Conservation (phyloP, 2,797 vertebrate genomes). For the Phoebastria nigripes region DNA sequence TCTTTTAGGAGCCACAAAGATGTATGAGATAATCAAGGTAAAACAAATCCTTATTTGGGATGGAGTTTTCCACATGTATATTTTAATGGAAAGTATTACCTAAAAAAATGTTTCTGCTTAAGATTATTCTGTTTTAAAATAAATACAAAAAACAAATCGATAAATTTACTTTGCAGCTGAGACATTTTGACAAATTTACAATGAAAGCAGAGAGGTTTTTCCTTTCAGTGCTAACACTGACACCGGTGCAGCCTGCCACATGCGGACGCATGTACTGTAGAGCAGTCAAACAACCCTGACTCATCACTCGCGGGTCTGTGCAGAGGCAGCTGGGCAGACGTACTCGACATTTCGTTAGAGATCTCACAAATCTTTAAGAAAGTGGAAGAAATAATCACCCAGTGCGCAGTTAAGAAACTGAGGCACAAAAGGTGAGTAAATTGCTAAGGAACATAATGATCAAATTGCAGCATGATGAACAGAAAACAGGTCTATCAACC, state of each 20-base stretch:
- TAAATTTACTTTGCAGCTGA: background rate
- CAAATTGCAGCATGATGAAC: background rate
- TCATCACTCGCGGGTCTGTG: background rate
- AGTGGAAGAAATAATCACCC: background rate
- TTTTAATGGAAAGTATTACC: background rate
- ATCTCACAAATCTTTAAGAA: background rate
- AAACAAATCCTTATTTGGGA: background rate
- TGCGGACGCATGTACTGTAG: rapidly evolving
- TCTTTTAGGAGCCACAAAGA: background rate
- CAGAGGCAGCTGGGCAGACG: background rate
- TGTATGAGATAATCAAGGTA: background rate
- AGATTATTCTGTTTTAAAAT: background rate
- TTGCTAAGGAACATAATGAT: background rate
- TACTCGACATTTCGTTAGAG: background rate
- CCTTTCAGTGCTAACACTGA: background rate
- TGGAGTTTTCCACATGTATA: background rate
- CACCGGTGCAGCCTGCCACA: background rate
- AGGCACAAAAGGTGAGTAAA: background rate
- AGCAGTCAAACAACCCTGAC: background rate
- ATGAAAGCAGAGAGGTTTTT: background rate
- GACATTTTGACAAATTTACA: background rate
- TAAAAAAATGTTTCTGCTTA: background rate
- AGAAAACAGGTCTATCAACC: background rate
- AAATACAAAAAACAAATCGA: background rate
- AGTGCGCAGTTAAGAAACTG: background rate